Base-by-base conservation (phyloP, 2,888 invertebrate genomes). In the Euproctis similis region DNA sequence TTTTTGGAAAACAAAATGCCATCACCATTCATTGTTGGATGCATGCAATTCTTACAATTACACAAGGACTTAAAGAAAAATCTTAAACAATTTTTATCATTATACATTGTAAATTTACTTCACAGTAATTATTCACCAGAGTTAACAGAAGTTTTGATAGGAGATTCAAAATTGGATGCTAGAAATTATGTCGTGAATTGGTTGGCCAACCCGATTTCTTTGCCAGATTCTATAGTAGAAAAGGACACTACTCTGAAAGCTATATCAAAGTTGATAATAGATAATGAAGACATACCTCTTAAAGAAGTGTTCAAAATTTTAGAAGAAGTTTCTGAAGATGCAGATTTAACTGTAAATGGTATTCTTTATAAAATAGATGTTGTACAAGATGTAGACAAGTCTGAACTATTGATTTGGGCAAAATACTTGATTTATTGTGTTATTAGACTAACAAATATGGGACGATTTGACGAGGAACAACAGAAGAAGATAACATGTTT, bases 91-190 rank as follows among this genome's bases (percentile, higher is more conserved):
- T 84, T 82, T 32, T 37, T 84, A 11, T 77, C 73, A n/a, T 42
- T 76, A 10, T 81, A 78, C 37, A 55, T 80, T 6, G 54, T 84
- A n/a, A 86, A 88, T 62, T 77, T 89, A 41, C 72, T 90, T 12
- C 89, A 90, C 53, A 76, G 72, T 30, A 90, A 89, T 67, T 86
- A 86, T 38, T 74, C 80, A 1, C 82, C 86, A 1, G 74, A 78
- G 26, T 49, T 84, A 30, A 82, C 89, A 2, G 75, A 82, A 40
- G 56, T 76, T 16, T 56, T 88, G 24, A 70, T 86, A 23, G 68
- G 77, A n/a, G 80, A 82, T 46, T 76, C 76, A 22, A 71, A 87
- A 40, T 33, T 78, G 4, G 68, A 86, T 26, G 67, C 76, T 4
- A 59, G 78, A 17, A 75, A 71, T 31, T 89, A 89, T 49, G 61